Evolutionary conservation across 1,140 invertebrate genomes (phyloP), one percentile per base, ranked within the genome.

Genomic region (Bombus ignitus): DNA sequence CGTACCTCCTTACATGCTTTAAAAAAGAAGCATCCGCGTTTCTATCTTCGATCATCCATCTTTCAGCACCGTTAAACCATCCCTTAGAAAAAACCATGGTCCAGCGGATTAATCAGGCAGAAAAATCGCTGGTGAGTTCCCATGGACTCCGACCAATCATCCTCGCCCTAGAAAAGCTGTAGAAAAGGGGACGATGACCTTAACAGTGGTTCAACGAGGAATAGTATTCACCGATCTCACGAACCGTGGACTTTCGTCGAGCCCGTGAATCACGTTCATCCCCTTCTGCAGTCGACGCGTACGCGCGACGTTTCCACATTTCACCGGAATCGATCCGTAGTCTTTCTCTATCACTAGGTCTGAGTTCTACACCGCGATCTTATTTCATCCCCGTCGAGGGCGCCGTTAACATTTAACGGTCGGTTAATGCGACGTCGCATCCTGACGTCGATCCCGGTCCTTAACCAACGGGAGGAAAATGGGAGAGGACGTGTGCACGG

Each of bases 381-480:
- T 89, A 89, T 90, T 89, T 89, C 81, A 87, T 87, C 35, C 78
- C 44, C 73, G 65, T 32, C n/a, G 72, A 86, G 87, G 22, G 82
- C 47, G 65, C 76, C 84, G 84, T 89, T 88, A 89, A 89, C 76
- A 83, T 83, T 89, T 89, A 89, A 89, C 87, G 66, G 83, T 83
- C 80, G 77, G 77, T 89, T 90, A 90, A 90, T 87, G 81, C 81
- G 59, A 89, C 47, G 47, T 53, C 47, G 47, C 47, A 53, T 53
- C 18, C 47, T 22, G 18, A 53, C 47, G 18, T 53, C 47, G 47
- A 53, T 53, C 18, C 6, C 47, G 47, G 18, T 53, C 47, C 47
- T 53, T 53, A 53, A 53, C 47, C 47, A 53, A 0, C 47, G 47
- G 6, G 47, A 53, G 47, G 47, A 53, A 53, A 53, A 53, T 53